phyloP scores from a whole-genome alignment of 2,113 vertebrate genomes.

The Limanda limanda region DNA sequence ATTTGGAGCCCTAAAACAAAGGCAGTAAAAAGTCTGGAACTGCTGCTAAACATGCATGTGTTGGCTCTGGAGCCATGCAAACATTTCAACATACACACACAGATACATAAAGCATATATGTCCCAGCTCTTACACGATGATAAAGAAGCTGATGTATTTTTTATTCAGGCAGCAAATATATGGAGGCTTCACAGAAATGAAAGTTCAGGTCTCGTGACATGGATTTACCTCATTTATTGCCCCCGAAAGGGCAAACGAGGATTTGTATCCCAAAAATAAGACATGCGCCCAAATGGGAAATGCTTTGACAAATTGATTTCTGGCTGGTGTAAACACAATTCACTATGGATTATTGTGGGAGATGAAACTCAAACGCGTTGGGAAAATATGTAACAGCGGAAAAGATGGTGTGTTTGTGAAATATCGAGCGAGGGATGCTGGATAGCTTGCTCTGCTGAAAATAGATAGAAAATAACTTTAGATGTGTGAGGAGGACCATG shows the following conservation, averaged over 20 bases:
- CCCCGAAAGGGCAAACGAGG: slow-evolving; percentile 14
- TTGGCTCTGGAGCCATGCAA: not conserved
- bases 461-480: not conserved
- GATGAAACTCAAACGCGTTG: slow-evolving; percentile 3
- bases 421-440: not conserved
- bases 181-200: not conserved
- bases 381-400: not conserved
- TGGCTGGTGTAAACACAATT: slow-evolving; percentile 23
- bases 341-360: slow-evolving; percentile 8
- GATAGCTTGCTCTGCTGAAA: not conserved
- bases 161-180: not conserved
- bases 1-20: too few relatives aligned
- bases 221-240: slow-evolving; percentile 24
- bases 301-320: slow-evolving; percentile 34
- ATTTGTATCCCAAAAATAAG: slow-evolving; percentile 44
- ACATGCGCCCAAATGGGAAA: slow-evolving; percentile 24
- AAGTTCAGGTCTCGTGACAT: slow-evolving; percentile 17
- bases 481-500: not conserved
- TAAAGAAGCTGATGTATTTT: not conserved
- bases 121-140: not conserved
- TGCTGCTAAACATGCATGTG: slow-evolving; percentile 15
- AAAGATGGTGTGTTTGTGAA: slow-evolving; percentile 23
- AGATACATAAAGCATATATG: not conserved
- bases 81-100: not conserved
- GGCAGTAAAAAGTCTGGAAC: not conserved